Evolutionary conservation across 1,140 invertebrate genomes (phyloP).

Genomic region (Drosophila quadrilineata): DNA sequence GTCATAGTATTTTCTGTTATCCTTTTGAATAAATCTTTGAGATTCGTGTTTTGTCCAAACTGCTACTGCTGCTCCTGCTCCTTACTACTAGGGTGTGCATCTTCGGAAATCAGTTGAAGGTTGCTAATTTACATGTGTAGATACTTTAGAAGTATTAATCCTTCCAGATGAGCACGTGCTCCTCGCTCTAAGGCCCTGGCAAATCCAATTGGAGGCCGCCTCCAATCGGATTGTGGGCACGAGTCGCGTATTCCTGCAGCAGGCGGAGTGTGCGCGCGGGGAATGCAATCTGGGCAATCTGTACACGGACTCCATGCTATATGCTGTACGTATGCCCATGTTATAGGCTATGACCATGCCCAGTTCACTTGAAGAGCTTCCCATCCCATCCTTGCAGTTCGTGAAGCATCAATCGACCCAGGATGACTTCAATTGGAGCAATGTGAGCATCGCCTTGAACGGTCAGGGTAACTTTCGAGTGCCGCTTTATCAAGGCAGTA

Average conservation of each 20-base stretch:
- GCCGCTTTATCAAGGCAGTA: conserved; percentile 48
- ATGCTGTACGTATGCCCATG: conserved; percentile 81
- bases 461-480: conserved; percentile 62
- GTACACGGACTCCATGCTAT: conserved; percentile 87
- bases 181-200: conserved; percentile 84
- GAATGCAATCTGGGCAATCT: conserved; percentile 91
- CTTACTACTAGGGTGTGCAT: too few species aligned
- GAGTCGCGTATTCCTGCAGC: conserved; percentile 83
- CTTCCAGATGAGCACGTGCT: conserved; percentile 36
- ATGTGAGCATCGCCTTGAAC: conserved; percentile 56
- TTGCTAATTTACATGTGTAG: too few species aligned
- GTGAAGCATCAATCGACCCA: conserved; percentile 15
- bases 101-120: too few species aligned
- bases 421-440: conserved; percentile 66
- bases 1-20: not conserved
- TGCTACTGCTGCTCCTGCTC: too few species aligned
- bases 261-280: conserved; percentile 82
- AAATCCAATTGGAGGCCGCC: conserved; percentile 83
- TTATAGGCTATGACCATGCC: too few species aligned
- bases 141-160: not conserved
- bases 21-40: too few species aligned
- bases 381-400: conserved; percentile 34
- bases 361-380: not conserved
- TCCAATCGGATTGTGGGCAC: conserved; percentile 84
- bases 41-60: too few species aligned